A percentile compares a stretch with the other conserved stretches of the same genome.
Conservation (phyloP, 2,888 invertebrate genomes). For the Cryptophagus acutangulus region DNA sequence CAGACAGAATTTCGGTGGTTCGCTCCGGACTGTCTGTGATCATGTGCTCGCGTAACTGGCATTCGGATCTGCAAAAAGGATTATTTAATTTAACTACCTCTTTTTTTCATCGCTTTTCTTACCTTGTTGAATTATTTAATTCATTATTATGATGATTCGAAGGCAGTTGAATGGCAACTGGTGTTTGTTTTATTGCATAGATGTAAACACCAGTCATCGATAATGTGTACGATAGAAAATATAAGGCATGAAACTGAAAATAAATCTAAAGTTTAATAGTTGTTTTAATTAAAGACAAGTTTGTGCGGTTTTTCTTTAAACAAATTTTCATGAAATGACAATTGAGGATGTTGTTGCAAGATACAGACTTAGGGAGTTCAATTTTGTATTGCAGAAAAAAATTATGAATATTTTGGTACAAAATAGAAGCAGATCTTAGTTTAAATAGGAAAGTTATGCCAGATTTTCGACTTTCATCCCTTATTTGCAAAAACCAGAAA, state of each 20-base stretch:
- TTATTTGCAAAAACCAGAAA: no score
- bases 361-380: no score
- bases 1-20: conserved; percentile 47
- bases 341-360: no score
- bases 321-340: no score
- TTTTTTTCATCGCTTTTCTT: conserved; percentile 9
- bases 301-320: no score
- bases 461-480: no score
- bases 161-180: conserved; percentile 47
- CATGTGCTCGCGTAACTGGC: conserved; percentile 43
- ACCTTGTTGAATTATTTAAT: conserved; percentile 42
- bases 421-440: no score
- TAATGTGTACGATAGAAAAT: conserved; percentile 72
- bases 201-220: conserved; percentile 70
- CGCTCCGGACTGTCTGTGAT: conserved; percentile 42
- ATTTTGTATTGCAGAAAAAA: no score
- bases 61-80: conserved; percentile 34
- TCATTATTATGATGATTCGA: conserved; percentile 32
- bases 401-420: no score
- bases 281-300: no score
- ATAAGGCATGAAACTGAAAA: conserved; percentile 76
- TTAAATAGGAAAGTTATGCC: no score
- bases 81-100: conserved; percentile 12
- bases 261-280: no score
- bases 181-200: conserved; percentile 59